phyloP scores from a whole-genome alignment of 1,140 invertebrate species.

The Papilio helenus region DNA sequence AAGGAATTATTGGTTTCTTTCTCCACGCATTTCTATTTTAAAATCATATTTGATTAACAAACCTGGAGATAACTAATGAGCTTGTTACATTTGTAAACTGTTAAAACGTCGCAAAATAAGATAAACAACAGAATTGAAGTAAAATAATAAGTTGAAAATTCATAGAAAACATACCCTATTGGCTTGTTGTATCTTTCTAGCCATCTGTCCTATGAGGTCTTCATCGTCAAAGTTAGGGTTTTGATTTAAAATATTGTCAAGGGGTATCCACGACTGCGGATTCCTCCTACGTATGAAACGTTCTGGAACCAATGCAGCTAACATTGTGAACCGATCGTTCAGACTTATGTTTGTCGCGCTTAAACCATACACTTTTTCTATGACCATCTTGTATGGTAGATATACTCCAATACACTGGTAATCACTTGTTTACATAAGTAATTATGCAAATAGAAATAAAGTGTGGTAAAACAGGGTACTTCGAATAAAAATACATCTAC shows the following conservation, averaged over 20 bases:
- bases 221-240: conserved; percentile 52
- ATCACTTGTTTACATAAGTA: background rate
- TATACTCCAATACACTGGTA: background rate
- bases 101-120: too few relatives aligned
- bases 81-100: too few relatives aligned
- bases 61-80: too few relatives aligned
- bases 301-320: conserved; percentile 51
- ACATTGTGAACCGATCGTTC: conserved; percentile 66
- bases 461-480: conserved; percentile 12
- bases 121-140: too few relatives aligned
- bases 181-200: conserved; percentile 56
- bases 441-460: background rate
- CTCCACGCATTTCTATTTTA: too few relatives aligned
- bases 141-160: background rate
- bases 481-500: conserved; percentile 30
- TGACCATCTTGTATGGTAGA: conserved; percentile 58
- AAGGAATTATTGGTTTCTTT: too few relatives aligned
- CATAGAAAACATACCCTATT: conserved; percentile 50
- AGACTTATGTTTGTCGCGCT: conserved; percentile 63
- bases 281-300: conserved; percentile 35
- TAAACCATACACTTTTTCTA: conserved; percentile 69
- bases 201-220: conserved; percentile 56
- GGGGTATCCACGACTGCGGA: conserved; percentile 38
- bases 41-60: too few relatives aligned
- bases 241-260: conserved; percentile 40